These are phyloP conservation scores for Pammene aurita DNA, from an alignment of 2,888 invertebrate genomes.

Conservation along the genomic window DNA sequence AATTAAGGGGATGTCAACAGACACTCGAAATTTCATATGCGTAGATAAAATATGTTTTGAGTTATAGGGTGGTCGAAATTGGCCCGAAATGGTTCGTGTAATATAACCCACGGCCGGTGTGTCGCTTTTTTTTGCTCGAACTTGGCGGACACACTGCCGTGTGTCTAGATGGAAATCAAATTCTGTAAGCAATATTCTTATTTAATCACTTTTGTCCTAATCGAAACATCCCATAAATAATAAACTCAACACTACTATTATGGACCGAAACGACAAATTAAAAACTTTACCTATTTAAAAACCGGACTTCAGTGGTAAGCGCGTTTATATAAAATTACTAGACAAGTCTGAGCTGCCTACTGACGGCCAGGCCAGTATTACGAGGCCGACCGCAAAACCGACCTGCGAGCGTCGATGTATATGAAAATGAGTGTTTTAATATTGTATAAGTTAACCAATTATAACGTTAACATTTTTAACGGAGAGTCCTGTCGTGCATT, in stretches of 20 bases:
- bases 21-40: too few species aligned
- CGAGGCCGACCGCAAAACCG: constrained; percentile 15
- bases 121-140: too few species aligned
- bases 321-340: constrained; percentile 13
- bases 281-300: too few species aligned
- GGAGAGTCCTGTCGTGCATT: not conserved
- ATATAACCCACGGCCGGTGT: too few species aligned
- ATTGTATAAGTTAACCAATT: not conserved
- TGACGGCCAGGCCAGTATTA: constrained; percentile 15
- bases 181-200: not conserved
- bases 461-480: not conserved
- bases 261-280: not conserved
- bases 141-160: too few species aligned
- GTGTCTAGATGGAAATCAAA: too few species aligned
- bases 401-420: not conserved
- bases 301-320: not conserved
- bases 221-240: not conserved
- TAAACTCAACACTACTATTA: not conserved
- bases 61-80: too few species aligned
- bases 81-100: too few species aligned
- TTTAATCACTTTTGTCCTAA: not conserved
- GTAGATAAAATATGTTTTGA: too few species aligned
- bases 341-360: constrained; percentile 6
- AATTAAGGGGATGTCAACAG: too few species aligned
- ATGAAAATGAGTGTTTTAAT: constrained; percentile 1